Percentiles rank a stretch among this genome's conserved stretches.
Conservation (phyloP, 2,888 invertebrate genomes). For the Glaucopsyche alexis region DNA sequence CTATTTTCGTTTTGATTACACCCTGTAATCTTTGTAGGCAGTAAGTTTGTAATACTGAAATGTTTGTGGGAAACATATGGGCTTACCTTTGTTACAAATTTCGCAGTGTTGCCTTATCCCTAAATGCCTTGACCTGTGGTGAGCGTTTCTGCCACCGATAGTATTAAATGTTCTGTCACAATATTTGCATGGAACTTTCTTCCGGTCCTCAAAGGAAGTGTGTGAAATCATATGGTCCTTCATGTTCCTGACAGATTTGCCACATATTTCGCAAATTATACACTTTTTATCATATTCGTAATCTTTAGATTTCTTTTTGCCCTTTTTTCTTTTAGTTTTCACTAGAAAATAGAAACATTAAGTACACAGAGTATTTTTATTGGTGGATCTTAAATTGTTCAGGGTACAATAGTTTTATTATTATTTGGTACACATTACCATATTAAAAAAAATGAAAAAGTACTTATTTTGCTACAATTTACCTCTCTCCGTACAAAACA, state of each 20-base stretch:
- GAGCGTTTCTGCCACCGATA: conserved; percentile 51
- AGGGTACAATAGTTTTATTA: too few species aligned
- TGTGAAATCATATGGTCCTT: conserved; percentile 54
- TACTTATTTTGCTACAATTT: too few species aligned
- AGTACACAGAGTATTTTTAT: too few species aligned
- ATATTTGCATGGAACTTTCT: conserved; percentile 49
- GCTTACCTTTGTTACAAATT: conserved; percentile 62
- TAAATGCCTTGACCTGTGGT: conserved; percentile 60
- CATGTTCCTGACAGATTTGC: conserved; percentile 56
- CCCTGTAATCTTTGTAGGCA: too few species aligned
- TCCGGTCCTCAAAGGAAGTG: conserved; percentile 45
- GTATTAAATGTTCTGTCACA: conserved; percentile 59
- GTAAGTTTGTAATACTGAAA: too few species aligned
- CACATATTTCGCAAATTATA: conserved; percentile 62
- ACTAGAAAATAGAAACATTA: background rate
- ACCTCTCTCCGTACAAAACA: too few species aligned
- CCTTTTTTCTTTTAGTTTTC: conserved; percentile 31
- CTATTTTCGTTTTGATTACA: too few species aligned
- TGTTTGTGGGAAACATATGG: too few species aligned
- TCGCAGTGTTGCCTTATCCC: conserved; percentile 59
- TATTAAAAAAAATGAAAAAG: too few species aligned
- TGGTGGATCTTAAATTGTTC: too few species aligned
- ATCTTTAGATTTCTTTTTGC: conserved; percentile 42
- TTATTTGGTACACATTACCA: too few species aligned
- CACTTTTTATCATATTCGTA: conserved; percentile 39